These are phyloP conservation scores for Carapus acus DNA, from an alignment of 2,797 vertebrate genomes.

Conservation along the genomic window DNA sequence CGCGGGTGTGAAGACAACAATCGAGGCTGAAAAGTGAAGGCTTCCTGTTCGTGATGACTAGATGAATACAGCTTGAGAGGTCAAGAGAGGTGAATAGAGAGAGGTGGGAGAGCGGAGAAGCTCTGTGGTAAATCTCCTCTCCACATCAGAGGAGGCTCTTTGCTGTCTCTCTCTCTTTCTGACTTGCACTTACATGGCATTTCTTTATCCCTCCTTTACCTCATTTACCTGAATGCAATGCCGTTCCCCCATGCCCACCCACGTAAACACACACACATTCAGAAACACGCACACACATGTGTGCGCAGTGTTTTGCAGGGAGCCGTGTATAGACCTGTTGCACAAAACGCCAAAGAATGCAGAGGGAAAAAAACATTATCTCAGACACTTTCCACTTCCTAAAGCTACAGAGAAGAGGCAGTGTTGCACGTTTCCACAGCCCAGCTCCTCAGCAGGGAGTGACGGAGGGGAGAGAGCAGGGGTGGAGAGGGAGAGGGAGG, in stretches of 20 bases:
- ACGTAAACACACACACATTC: no score
- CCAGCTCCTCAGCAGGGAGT: constrained; percentile 25
- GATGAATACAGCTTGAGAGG: no score
- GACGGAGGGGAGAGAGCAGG: no score
- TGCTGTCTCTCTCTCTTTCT: not conserved
- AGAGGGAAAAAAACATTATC: not conserved
- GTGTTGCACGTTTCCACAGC: constrained; percentile 46
- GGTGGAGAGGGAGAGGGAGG: constrained; percentile 28
- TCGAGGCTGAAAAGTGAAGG: no score
- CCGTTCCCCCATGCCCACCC: no score
- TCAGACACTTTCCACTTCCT: constrained; percentile 41
- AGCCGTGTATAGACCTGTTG: constrained; percentile 37
- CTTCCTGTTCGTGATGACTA: no score
- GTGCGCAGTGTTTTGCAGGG: not conserved
- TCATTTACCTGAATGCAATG: not conserved
- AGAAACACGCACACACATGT: no score
- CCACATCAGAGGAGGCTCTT: no score
- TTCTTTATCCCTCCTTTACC: not conserved
- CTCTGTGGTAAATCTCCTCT: no score
- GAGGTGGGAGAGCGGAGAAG: no score
- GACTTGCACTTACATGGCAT: not conserved
- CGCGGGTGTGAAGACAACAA: no score
- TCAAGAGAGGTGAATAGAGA: no score
- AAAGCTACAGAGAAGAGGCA: constrained; percentile 39
- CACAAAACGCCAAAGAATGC: constrained; percentile 49